Conservation (phyloP, 1,140 invertebrate genomes). For the Drosophila lini region DNA sequence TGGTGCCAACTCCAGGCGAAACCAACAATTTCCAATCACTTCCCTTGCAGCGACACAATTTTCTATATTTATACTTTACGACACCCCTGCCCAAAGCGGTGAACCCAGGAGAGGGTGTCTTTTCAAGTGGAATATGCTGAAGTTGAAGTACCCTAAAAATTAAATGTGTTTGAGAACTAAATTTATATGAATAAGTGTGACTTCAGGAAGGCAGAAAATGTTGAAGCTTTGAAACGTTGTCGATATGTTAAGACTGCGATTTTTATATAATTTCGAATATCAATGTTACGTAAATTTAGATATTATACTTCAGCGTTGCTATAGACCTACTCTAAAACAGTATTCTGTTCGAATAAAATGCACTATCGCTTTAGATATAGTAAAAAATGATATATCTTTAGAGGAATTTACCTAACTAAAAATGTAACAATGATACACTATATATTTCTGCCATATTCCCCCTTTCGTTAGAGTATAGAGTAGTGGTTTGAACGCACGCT, state of each 20-base stretch:
- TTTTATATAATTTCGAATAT: too few relatives aligned
- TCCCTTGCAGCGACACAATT: constrained; percentile 80
- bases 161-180: neutral
- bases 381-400: too few relatives aligned
- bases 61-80: constrained; percentile 79
- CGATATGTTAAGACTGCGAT: too few relatives aligned
- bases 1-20: constrained; percentile 53
- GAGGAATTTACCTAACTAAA: too few relatives aligned
- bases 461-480: constrained; percentile 25
- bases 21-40: constrained; percentile 82
- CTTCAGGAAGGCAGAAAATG: neutral
- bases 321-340: too few relatives aligned
- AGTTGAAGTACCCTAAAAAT: constrained; percentile 15
- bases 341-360: too few relatives aligned
- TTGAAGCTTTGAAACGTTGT: neutral
- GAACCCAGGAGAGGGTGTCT: neutral
- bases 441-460: neutral
- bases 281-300: too few relatives aligned
- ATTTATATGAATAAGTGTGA: neutral
- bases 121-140: neutral
- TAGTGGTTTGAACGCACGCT: constrained; percentile 54
- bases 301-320: too few relatives aligned
- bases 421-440: too few relatives aligned
- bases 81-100: constrained; percentile 35
- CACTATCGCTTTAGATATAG: too few relatives aligned